These are phyloP conservation scores for Saccostrea glomerata DNA, from an alignment of 1,140 invertebrate species.

Conservation along the genomic window DNA sequence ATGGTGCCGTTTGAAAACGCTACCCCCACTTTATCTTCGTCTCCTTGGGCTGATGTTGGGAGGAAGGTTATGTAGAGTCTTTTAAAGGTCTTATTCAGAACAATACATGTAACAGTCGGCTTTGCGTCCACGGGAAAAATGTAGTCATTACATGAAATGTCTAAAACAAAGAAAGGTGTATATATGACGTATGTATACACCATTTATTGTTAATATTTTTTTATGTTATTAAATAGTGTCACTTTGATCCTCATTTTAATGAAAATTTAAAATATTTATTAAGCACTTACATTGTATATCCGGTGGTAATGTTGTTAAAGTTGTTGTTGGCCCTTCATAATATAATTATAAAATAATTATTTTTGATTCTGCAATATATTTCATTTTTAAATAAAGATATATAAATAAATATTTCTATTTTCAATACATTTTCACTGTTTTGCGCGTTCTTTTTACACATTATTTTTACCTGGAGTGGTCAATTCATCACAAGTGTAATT, in stretches of 20 bases:
- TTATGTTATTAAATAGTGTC: too few relatives aligned
- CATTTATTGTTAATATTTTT: too few relatives aligned
- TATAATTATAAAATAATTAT: too few relatives aligned
- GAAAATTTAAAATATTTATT: too few relatives aligned
- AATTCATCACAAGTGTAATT: not conserved
- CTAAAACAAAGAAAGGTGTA: not conserved
- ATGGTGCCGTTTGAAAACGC: not conserved
- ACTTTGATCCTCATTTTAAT: too few relatives aligned
- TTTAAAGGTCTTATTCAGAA: not conserved
- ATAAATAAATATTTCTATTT: too few relatives aligned
- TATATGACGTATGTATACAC: too few relatives aligned
- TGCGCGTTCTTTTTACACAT: too few relatives aligned
- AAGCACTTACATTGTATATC: not conserved
- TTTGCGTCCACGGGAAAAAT: not conserved
- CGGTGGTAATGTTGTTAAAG: not conserved
- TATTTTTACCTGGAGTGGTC: slow-evolving; percentile 9
- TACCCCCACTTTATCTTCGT: not conserved
- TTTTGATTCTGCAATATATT: too few relatives aligned
- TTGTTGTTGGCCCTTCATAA: not conserved
- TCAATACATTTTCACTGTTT: too few relatives aligned
- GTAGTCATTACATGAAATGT: not conserved
- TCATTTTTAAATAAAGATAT: too few relatives aligned
- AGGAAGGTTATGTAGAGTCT: not conserved
- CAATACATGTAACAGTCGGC: not conserved
- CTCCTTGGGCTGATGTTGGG: not conserved